Evolutionary conservation across 2,888 invertebrate genomes (phyloP).

Genomic region (Lasioglossum calceatum): DNA sequence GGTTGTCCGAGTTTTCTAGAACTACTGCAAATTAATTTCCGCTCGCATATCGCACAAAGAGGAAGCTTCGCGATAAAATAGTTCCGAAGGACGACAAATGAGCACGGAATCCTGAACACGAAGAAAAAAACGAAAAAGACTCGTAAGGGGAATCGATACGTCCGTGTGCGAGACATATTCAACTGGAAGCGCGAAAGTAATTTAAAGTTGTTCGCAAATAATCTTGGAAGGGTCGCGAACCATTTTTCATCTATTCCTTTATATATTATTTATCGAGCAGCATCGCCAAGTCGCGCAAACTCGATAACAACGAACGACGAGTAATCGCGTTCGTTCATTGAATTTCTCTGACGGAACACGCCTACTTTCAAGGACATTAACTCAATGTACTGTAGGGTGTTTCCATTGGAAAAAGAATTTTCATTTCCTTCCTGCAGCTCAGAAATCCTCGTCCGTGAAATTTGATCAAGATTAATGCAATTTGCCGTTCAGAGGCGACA

Average conservation of each 20-base stretch:
- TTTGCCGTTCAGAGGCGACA: constrained; percentile 24
- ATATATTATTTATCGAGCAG: neutral
- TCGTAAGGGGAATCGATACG: neutral
- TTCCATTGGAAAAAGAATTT: neutral
- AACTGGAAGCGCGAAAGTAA: neutral
- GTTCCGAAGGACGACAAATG: neutral
- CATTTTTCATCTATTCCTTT: neutral
- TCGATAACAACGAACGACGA: constrained; percentile 15
- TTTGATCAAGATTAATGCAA: constrained; percentile 54
- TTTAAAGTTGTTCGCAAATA: constrained; percentile 7
- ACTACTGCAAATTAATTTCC: neutral
- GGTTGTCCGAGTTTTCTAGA: neutral
- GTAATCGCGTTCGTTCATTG: constrained; percentile 7
- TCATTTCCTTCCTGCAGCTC: neutral
- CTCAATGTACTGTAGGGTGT: neutral
- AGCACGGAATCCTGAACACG: neutral
- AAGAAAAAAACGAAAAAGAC: neutral
- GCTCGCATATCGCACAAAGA: neutral
- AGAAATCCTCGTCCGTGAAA: constrained; percentile 1
- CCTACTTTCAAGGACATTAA: constrained; percentile 4
- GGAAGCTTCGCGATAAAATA: constrained; percentile 3
- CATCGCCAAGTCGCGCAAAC: neutral
- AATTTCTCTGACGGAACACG: constrained; percentile 6
- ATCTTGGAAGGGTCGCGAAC: neutral
- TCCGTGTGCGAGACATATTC: neutral